Evolutionary conservation across 2,113 vertebrate species (phyloP).

Genomic region (Oryctolagus cuniculus): mOryCun1.1 NC_091444.1:64398001-64398500

Average conservation of each 20-base stretch:
- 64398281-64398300: background rate
- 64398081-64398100: too few species aligned
- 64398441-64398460: background rate
- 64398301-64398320: background rate
- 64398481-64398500: background rate
- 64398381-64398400: background rate
- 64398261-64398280: background rate
- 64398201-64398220: background rate
- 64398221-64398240: background rate
- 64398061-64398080: too few species aligned
- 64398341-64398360: background rate
- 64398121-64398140: too few species aligned
- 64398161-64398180: too few species aligned
- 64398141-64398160: too few species aligned
- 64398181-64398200: too few species aligned
- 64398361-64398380: background rate
- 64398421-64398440: background rate
- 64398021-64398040: too few species aligned
- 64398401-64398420: background rate
- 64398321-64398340: background rate
- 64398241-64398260: background rate
- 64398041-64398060: too few species aligned
- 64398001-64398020: too few species aligned
- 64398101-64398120: too few species aligned
- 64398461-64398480: background rate